These are phyloP conservation scores for Cerceris rybyensis DNA, from an alignment of 2,888 invertebrate genomes.

Conservation along the genomic window DNA sequence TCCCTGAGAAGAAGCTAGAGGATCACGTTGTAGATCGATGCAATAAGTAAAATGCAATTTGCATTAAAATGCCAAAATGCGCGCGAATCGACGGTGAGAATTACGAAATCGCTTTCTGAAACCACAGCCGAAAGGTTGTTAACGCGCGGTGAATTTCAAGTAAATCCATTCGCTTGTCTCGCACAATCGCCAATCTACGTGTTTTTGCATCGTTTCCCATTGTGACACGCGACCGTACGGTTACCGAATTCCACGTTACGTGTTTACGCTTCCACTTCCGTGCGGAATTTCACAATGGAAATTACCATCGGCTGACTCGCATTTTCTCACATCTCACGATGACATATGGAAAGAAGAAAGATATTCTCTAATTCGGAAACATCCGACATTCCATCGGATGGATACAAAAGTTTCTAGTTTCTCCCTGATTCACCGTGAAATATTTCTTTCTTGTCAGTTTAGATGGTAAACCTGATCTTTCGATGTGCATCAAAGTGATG, in stretches of 20 bases:
- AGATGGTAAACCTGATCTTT: too few relatives aligned
- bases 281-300: not conserved
- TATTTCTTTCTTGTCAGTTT: too few relatives aligned
- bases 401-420: too few relatives aligned
- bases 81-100: not conserved
- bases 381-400: too few relatives aligned
- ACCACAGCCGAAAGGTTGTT: not conserved
- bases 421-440: too few relatives aligned
- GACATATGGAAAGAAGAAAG: too few relatives aligned
- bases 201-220: constrained; percentile 2
- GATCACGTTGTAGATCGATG: too few relatives aligned
- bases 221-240: not conserved
- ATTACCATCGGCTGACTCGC: too few relatives aligned
- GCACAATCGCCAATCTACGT: not conserved
- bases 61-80: not conserved
- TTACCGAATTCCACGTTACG: constrained; percentile 2
- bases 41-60: not conserved
- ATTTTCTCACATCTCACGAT: too few relatives aligned
- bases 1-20: too few relatives aligned
- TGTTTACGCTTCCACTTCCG: not conserved
- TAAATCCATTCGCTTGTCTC: not conserved
- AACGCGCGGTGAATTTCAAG: not conserved
- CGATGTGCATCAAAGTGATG: too few relatives aligned
- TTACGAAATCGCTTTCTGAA: constrained; percentile 14
- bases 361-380: too few relatives aligned